phyloP scores from a whole-genome alignment of 2,113 vertebrate species.

The Strix uralensis region DNA sequence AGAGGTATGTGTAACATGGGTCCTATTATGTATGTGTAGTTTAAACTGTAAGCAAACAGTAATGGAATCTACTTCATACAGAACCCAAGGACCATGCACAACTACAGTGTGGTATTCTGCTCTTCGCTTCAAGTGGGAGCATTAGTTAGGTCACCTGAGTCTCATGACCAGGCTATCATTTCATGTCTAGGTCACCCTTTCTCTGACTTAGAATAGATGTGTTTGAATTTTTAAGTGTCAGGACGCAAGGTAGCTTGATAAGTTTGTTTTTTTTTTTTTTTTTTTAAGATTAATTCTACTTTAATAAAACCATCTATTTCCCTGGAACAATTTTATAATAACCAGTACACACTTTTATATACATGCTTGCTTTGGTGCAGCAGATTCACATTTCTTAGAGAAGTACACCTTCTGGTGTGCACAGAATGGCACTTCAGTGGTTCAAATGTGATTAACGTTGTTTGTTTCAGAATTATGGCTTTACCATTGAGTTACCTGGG shows the following conservation, averaged over 20 bases:
- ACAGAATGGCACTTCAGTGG: not conserved
- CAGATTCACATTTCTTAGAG: not conserved
- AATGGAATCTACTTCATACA: not conserved
- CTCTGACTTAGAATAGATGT: not conserved
- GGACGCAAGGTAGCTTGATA: not conserved
- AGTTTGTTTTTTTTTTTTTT: too few relatives aligned
- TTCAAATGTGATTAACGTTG: not conserved
- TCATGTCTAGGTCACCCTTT: not conserved
- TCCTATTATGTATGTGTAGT: not conserved
- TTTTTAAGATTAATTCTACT: not conserved
- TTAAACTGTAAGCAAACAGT: not conserved
- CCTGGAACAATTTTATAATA: not conserved
- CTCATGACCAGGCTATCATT: not conserved
- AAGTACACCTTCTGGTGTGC: not conserved
- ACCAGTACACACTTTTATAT: not conserved
- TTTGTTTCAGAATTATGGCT: not conserved
- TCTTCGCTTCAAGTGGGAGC: not conserved
- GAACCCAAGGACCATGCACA: not conserved
- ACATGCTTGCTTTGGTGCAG: not conserved
- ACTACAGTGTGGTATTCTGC: not conserved
- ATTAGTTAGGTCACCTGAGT: not conserved
- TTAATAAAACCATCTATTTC: not conserved
- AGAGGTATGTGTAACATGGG: not conserved
- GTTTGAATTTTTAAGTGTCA: not conserved
- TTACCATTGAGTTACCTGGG: not conserved